Evolutionary conservation across 2,113 vertebrate species (phyloP), one percentile per base, ranked within the genome.

Genomic region (Erythrolamprus reginae): DNA sequence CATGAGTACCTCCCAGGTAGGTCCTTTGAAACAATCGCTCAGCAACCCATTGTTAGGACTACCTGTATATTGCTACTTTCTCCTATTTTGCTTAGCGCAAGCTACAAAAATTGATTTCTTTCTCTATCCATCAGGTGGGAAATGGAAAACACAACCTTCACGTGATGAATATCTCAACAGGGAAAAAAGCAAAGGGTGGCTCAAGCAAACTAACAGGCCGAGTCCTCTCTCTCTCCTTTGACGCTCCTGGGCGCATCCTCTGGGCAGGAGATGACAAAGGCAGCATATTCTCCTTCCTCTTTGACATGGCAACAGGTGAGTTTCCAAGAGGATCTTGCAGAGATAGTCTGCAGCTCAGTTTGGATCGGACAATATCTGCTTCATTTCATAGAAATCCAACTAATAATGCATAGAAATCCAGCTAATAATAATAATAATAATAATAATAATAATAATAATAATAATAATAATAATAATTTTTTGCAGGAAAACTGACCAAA

Each of bases 141-240:
- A 99, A 98, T 61, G 97, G 97, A 93, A 98, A 98, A 96, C 98
- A 99, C 92, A 97, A 98, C 70, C 96, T 99, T 90, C 98, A 98
- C 5, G 99, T 99, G 91, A 97, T 99, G 91, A 99, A 99, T 96
- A 98, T 99, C 96, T 99, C 99, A 91, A 99, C 98, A 0, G 98
- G 98, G 86, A 99, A 99, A 95, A 98, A 98, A 85, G 98, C 98
- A 55, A 98, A 98, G 87, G 98, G 98, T 0, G 98, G 98, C 47
- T 98, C 98, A 53, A 99, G 98, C 93, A 98, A 98, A 94, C 97
- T 99, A 87, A 99, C 98, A 0, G 98, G 98, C 28, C 96, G 98
- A 0, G 98, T 98, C 88, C 96, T 99, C 3, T 98, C 98, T 0
- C 96, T 99, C 7, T 99, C 98, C 87, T 99, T 99, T 45, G 98